A percentile compares a stretch with the other conserved stretches of the same genome.
Conservation (phyloP, 2,113 vertebrate species). For the Aplodontia rufa region DNA sequence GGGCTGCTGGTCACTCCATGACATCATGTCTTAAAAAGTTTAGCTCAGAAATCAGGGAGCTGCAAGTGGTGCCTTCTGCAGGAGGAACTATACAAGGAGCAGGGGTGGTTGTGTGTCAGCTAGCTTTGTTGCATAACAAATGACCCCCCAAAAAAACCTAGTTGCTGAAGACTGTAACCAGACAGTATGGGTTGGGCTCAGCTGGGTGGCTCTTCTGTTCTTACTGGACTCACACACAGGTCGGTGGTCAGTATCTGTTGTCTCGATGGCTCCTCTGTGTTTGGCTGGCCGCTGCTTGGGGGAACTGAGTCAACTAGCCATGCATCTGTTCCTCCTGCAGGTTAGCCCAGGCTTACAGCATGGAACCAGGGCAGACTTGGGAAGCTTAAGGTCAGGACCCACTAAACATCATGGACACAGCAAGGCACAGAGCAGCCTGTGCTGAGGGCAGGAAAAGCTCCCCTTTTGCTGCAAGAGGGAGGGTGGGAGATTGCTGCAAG, state of each 20-base stretch:
- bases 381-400: background rate
- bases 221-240: background rate
- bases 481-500: background rate
- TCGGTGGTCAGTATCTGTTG: background rate
- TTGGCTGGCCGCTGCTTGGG: background rate
- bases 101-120: background rate
- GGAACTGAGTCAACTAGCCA: background rate
- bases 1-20: background rate
- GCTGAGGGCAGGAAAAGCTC: background rate
- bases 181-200: background rate
- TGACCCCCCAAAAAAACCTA: background rate
- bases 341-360: background rate
- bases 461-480: rapidly evolving
- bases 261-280: background rate
- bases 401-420: background rate
- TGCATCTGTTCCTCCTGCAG: too few relatives aligned
- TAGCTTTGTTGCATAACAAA: background rate
- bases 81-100: background rate
- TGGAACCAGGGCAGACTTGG: too few relatives aligned
- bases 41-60: background rate
- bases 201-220: background rate
- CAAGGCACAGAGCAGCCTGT: background rate
- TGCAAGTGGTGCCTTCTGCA: background rate
- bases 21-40: background rate
- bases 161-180: background rate